Evolutionary conservation across 2,888 invertebrate genomes (phyloP).

Genomic region (Adineta ricciae): DNA sequence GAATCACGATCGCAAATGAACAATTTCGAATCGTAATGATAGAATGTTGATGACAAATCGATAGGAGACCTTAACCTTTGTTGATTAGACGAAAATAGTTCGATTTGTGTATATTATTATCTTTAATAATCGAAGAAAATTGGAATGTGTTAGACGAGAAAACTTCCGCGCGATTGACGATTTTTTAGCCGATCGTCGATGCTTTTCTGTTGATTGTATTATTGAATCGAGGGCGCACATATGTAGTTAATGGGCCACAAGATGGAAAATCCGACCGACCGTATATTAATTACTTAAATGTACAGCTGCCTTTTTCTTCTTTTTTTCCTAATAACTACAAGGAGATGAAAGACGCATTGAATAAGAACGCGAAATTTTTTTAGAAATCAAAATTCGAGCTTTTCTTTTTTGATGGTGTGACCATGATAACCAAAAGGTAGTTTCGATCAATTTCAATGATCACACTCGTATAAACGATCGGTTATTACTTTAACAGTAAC

Average conservation of each 20-base stretch:
- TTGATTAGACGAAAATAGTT: neutral
- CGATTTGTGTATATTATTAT: neutral
- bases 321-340: neutral
- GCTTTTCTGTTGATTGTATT: neutral
- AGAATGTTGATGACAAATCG: neutral
- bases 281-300: neutral
- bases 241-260: constrained; percentile 2
- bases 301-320: neutral
- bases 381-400: neutral
- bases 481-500: neutral
- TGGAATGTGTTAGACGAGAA: neutral
- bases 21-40: too few relatives aligned
- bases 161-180: neutral
- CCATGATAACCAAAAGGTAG: neutral
- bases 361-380: neutral
- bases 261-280: neutral
- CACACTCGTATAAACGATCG: neutral
- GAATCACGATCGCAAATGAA: too few relatives aligned
- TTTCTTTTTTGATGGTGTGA: too few relatives aligned
- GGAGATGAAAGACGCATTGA: neutral
- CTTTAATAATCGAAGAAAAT: neutral
- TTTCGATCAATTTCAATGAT: neutral
- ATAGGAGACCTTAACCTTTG: neutral
- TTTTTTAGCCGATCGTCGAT: neutral
- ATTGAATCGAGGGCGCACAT: neutral